These are phyloP conservation scores for Paedocypris sp. DNA, from an alignment of 2,113 vertebrate genomes.

Conservation along the genomic window DNA sequence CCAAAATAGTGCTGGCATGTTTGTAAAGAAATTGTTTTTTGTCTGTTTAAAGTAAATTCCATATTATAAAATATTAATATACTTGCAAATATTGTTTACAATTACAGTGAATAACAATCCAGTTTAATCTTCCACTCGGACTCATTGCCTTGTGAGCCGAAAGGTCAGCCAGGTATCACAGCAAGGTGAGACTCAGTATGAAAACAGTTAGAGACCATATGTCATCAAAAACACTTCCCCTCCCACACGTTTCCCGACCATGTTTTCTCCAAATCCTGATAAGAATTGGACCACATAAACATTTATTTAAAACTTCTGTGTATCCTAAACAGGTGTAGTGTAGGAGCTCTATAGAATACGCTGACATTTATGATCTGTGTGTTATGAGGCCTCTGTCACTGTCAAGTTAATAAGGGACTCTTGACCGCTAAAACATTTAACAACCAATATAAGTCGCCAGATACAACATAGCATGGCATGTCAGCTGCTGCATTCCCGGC, in stretches of 20 bases:
- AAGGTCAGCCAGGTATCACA: constrained; percentile 26
- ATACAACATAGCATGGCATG: neutral
- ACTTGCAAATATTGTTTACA: neutral
- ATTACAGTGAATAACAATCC: neutral
- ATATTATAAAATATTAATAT: neutral
- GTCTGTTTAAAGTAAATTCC: too few species aligned
- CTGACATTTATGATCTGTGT: too few species aligned
- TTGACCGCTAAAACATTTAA: neutral
- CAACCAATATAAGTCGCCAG: neutral
- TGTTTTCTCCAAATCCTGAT: neutral
- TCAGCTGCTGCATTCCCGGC: neutral
- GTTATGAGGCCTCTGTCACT: neutral
- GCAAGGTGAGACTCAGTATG: constrained; percentile 10
- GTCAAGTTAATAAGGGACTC: neutral
- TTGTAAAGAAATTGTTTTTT: too few species aligned
- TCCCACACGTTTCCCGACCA: neutral
- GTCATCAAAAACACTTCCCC: neutral
- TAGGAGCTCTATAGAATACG: too few species aligned
- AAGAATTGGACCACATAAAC: neutral
- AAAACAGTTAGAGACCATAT: constrained; percentile 11
- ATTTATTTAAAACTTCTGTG: neutral
- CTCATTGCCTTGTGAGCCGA: neutral
- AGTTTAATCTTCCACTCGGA: neutral
- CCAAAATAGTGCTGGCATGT: too few species aligned
- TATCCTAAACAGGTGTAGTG: neutral